Evolutionary conservation across 2,888 invertebrate genomes (phyloP).

Genomic region (Allophyes oxyacanthae): DNA sequence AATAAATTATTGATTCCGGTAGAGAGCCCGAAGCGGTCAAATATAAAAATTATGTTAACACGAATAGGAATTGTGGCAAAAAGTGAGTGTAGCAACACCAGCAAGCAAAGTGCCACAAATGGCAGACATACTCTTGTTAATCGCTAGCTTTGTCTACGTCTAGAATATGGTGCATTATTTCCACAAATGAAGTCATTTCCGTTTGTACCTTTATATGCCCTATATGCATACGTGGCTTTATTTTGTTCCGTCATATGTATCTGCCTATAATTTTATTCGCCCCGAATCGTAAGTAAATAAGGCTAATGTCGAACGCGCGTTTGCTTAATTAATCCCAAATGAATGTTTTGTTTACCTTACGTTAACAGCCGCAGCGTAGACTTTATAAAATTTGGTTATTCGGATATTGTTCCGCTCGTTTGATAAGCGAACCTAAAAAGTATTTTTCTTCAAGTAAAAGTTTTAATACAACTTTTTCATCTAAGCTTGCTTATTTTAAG

Average conservation of each 20-base stretch:
- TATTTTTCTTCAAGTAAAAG: background rate
- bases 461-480: conserved; percentile 3
- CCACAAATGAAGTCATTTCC: background rate
- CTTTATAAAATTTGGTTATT: conserved; percentile 31
- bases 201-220: too few relatives aligned
- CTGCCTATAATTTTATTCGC: conserved; percentile 20
- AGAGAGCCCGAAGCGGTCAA: conserved; percentile 16
- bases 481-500: background rate
- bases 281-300: conserved; percentile 41
- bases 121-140: background rate
- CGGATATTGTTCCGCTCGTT: background rate
- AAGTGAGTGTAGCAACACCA: conserved; percentile 1
- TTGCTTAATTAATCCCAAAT: too few relatives aligned
- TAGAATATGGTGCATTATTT: background rate
- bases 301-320: conserved; percentile 41
- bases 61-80: background rate
- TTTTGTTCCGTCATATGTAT: conserved; percentile 8
- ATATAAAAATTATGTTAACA: conserved; percentile 24
- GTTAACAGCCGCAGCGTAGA: conserved; percentile 24
- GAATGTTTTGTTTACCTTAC: conserved; percentile 47
- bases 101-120: background rate
- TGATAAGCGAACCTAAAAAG: conserved; percentile 5
- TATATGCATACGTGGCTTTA: background rate
- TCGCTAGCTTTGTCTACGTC: conserved; percentile 3
- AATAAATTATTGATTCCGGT: conserved; percentile 39